Percentiles rank a stretch among this genome's conserved stretches.
phyloP scores from a whole-genome alignment of 2,113 vertebrate genomes.

The Neogale vison region DNA sequence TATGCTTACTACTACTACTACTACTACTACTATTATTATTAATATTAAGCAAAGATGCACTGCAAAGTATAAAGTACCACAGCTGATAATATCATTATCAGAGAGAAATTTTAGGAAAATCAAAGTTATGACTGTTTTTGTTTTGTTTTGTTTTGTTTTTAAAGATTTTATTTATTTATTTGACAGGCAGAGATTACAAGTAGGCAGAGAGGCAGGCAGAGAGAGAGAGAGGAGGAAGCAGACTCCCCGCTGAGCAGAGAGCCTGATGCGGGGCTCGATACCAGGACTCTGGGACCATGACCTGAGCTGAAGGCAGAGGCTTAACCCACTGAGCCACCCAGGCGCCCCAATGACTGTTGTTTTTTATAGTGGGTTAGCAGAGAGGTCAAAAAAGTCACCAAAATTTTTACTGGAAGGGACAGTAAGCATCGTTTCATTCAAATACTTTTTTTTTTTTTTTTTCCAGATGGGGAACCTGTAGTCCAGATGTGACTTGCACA shows the following conservation, averaged over 20 bases:
- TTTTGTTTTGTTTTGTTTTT: no score
- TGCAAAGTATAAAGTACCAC: not conserved
- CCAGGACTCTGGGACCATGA: no score
- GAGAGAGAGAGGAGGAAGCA: no score
- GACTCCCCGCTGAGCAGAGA: no score
- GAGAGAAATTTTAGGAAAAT: slow-evolving; percentile 35
- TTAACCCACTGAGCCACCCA: no score
- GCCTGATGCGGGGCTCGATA: no score
- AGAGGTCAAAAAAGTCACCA: not conserved
- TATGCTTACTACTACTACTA: not conserved
- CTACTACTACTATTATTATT: not conserved
- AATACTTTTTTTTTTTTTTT: not conserved
- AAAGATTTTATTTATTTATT: no score
- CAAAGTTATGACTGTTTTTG: not conserved
- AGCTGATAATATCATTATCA: not conserved
- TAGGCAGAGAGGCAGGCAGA: no score
- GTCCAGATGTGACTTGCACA: not conserved
- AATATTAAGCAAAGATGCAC: not conserved
- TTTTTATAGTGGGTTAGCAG: not conserved
- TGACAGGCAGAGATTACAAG: no score
- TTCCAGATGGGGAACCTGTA: not conserved
- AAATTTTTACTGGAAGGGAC: not conserved
- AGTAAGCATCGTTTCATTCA: not conserved
- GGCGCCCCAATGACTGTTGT: not conserved
- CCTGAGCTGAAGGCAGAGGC: no score